Evolutionary conservation across 2,888 invertebrate genomes (phyloP).

Genomic region (Netelia inedita): DNA sequence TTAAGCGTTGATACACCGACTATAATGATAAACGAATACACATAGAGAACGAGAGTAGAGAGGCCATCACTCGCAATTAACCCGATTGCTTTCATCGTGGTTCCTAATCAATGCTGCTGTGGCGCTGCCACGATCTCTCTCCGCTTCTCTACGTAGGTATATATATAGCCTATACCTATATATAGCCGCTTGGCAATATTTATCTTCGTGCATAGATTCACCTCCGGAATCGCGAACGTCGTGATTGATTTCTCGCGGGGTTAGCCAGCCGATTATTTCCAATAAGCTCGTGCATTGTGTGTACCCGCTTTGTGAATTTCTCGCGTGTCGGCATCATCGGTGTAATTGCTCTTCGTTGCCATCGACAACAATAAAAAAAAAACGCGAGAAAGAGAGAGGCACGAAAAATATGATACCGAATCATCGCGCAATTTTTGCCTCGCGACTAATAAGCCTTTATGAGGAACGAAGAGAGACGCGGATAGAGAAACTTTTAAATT

Average conservation of each 20-base stretch:
- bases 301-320: neutral
- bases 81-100: conserved; percentile 41
- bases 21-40: conserved; percentile 40
- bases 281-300: conserved; percentile 54
- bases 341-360: conserved; percentile 47
- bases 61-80: conserved; percentile 47
- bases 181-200: neutral
- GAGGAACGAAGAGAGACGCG: neutral
- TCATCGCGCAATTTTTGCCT: neutral
- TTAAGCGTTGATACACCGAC: conserved; percentile 31
- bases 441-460: neutral
- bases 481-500: neutral
- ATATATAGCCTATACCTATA: too few relatives aligned
- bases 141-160: neutral
- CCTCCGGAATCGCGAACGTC: conserved; percentile 20
- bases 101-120: conserved; percentile 38
- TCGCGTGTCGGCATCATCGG: conserved; percentile 39
- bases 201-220: conserved; percentile 10
- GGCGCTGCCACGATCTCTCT: conserved; percentile 5
- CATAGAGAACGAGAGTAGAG: conserved; percentile 5
- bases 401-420: too few relatives aligned
- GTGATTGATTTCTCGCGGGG: conserved; percentile 52
- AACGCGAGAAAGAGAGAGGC: neutral
- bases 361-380: neutral
- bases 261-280: conserved; percentile 58